Conservation (phyloP, 2,113 vertebrate species). For the Triplophysa dalaica region DNA sequence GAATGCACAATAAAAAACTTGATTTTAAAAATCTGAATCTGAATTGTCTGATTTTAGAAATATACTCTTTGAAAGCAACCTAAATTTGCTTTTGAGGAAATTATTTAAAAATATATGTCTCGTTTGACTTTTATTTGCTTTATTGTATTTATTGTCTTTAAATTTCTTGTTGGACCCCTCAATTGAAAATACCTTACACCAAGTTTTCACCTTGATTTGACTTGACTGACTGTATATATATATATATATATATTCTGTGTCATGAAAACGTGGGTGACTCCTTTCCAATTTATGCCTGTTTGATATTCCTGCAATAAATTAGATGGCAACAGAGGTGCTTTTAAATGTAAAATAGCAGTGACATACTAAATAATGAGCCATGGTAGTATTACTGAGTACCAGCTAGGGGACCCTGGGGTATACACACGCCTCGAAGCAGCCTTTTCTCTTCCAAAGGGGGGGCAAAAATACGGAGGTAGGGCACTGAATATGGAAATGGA, state of each 20-base stretch:
- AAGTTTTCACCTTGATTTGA: constrained; percentile 80
- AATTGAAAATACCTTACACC: constrained; percentile 66
- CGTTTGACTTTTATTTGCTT: constrained; percentile 6
- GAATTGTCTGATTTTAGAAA: too few species aligned
- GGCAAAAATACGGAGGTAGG: constrained; percentile 33
- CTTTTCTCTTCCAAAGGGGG: constrained; percentile 54
- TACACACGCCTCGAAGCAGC: constrained; percentile 64
- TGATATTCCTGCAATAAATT: constrained; percentile 80
- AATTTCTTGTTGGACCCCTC: constrained; percentile 33
- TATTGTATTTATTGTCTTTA: constrained; percentile 36
- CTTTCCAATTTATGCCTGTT: constrained; percentile 72
- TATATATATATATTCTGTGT: constrained; percentile 48
- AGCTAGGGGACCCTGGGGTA: constrained; percentile 71
- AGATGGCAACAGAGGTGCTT: constrained; percentile 75
- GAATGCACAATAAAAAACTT: too few species aligned
- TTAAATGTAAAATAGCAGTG: constrained; percentile 84
- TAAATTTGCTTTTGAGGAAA: constrained; percentile 62
- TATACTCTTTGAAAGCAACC: constrained; percentile 46
- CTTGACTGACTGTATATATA: constrained; percentile 76
- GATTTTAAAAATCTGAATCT: too few species aligned
- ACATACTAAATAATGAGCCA: constrained; percentile 85
- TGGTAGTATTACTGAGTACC: constrained; percentile 72
- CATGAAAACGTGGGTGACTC: constrained; percentile 72
- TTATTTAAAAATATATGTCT: constrained; percentile 55
- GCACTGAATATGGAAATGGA: constrained; percentile 77